Evolutionary conservation across 2,797 vertebrate genomes (phyloP).

Genomic region (Macroramphosus scolopax): DNA sequence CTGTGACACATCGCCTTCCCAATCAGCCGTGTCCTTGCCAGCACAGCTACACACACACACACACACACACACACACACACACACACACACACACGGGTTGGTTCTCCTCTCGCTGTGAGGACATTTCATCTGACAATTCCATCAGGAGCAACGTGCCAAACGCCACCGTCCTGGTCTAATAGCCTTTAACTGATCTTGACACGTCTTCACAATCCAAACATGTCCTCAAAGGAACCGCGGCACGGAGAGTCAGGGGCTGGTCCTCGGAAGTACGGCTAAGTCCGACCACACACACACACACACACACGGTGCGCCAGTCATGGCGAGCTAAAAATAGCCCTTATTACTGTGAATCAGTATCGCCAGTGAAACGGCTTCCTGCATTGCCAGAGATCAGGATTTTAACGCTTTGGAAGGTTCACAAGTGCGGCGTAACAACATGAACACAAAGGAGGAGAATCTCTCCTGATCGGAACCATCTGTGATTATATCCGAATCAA

Average conservation of each 20-base stretch:
- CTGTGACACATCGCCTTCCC: constrained; percentile 10
- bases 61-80: too few species aligned
- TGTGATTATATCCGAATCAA: too few species aligned
- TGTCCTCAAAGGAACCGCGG: constrained; percentile 9
- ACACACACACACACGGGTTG: neutral
- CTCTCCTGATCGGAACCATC: too few species aligned
- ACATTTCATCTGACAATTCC: neutral
- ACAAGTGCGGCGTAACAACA: constrained; percentile 20
- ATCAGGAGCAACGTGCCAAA: neutral
- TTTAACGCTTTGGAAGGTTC: constrained; percentile 22
- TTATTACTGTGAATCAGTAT: constrained; percentile 66
- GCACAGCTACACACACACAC: too few species aligned
- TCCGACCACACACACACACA: constrained; percentile 11
- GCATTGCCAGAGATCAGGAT: constrained; percentile 40
- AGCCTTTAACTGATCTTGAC: neutral
- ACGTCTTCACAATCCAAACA: constrained; percentile 9
- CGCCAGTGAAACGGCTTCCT: constrained; percentile 52
- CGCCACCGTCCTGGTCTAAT: neutral
- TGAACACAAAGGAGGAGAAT: too few species aligned
- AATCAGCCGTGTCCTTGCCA: constrained; percentile 9
- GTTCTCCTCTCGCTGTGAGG: neutral
- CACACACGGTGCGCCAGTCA: constrained; percentile 35
- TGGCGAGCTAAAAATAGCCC: constrained; percentile 69
- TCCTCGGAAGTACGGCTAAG: constrained; percentile 20
- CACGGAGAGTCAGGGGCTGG: constrained; percentile 5